Evolutionary conservation across 2,113 vertebrate species (phyloP).

Genomic region (Trogon surrucura): DNA sequence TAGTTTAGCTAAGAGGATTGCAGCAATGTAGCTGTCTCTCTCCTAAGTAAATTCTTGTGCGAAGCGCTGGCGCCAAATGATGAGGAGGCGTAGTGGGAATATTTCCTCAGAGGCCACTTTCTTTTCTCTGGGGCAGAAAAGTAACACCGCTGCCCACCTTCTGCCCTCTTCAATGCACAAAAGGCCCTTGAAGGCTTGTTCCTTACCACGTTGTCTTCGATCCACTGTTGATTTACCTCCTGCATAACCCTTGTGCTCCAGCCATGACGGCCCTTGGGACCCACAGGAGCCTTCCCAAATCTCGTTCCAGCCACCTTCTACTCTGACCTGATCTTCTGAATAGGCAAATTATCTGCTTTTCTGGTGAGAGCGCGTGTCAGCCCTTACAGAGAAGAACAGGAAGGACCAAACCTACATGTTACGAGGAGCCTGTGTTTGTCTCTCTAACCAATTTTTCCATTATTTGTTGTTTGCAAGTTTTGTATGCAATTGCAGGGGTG

Average conservation of each 20-base stretch:
- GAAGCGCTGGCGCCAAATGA: background rate
- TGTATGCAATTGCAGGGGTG: background rate
- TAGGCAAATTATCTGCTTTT: background rate
- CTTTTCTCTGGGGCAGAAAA: background rate
- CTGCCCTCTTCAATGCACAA: background rate
- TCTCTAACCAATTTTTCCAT: background rate
- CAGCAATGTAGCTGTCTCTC: background rate
- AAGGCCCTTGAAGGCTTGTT: background rate
- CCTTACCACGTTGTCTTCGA: background rate
- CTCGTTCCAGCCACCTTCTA: background rate
- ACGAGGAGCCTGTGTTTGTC: background rate
- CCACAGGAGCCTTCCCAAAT: background rate
- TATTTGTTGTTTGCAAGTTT: background rate
- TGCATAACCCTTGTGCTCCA: background rate
- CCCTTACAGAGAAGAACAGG: background rate
- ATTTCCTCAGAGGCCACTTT: background rate
- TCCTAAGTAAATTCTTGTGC: background rate
- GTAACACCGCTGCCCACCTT: background rate
- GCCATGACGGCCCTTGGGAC: background rate
- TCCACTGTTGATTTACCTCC: background rate
- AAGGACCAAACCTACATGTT: background rate
- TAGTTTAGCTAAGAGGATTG: background rate
- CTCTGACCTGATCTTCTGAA: background rate
- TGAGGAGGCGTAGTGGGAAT: background rate
- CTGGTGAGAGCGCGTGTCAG: background rate